These are phyloP conservation scores for Macrocentrus cingulum DNA, from an alignment of 1,140 invertebrate genomes.

Conservation along the genomic window DNA sequence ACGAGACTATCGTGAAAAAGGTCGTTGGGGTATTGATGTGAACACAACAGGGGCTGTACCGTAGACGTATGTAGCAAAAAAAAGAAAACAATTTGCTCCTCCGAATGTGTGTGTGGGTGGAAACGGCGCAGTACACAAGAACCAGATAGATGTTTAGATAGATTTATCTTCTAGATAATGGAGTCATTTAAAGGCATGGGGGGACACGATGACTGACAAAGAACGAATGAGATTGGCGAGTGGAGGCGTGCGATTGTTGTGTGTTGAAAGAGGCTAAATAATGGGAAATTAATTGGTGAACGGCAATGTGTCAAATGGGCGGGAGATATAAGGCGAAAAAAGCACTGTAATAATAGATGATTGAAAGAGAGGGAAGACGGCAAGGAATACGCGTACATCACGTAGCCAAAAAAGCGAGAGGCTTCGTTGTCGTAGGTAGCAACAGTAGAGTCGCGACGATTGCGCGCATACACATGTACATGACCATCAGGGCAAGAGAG, in stretches of 20 bases:
- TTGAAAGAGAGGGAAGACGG: conserved; percentile 13
- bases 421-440: conserved; percentile 22
- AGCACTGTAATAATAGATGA: conserved; percentile 30
- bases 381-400: not conserved
- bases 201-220: not conserved
- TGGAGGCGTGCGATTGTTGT: no score
- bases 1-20: not conserved
- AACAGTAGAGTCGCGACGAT: conserved; percentile 22
- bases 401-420: conserved; percentile 14
- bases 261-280: no score
- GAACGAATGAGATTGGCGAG: not conserved
- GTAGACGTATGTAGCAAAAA: conserved; percentile 21
- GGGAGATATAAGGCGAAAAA: not conserved
- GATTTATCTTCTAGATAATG: no score
- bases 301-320: no score
- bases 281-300: no score
- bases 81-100: conserved; percentile 22
- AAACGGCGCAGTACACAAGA: conserved; percentile 14
- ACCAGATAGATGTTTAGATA: conserved; percentile 18
- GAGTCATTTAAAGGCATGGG: conserved; percentile 9
- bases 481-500: conserved; percentile 5
- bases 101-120: conserved; percentile 17
- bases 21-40: not conserved
- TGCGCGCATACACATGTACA: conserved; percentile 16
- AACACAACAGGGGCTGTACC: not conserved